Evolutionary conservation across 2,888 invertebrate species (phyloP), one percentile per base, ranked within the genome.

Genomic region (Leptogaster cylindrica): DNA sequence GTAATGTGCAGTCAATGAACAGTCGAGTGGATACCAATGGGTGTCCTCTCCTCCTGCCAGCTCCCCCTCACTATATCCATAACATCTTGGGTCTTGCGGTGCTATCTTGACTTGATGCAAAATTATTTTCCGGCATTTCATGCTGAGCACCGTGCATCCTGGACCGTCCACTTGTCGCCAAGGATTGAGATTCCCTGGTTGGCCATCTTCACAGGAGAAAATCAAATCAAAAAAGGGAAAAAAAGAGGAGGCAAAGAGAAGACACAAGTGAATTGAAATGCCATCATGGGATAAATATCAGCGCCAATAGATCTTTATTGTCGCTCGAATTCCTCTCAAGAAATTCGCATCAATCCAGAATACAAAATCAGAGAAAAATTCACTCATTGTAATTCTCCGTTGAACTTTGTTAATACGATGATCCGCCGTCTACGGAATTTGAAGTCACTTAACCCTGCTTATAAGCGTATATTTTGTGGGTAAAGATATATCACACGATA

Each of bases 401-500:
- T 10, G 46, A 41, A 41, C 46, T 31, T 46, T 63, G 18, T 27
- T 41, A 44, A 44, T 41, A 25, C 44, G n/a, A 41, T 63, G 44
- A 28, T 41, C 46, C 28, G 10, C 48, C 20, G 36, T 55, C 55
- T 31, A 31, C 16, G 46, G 63, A 63, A 63, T 63, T 63, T 46
- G 48, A 46, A 63, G 63, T 63, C 63, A 46, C 46, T 63, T 63
- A 63, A 63, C 63, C 31, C 63, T 28, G 31, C 48, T 63, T 46
- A 31, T 14, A 63, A 63, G 44, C 7, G 18, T 46, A 46, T 23
- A 27, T 31, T 31, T 52, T 46, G 44, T 31, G 63, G 16, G n/a
- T 14, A 8, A 12, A 46, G 44, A 46, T 46, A 46, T 63, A 63
- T 58, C 58, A 39, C 58, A 36, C 58, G 58, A 58, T 58, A 58